Base-by-base conservation (phyloP, 2,113 vertebrate species). In the Rattus rattus region DNA sequence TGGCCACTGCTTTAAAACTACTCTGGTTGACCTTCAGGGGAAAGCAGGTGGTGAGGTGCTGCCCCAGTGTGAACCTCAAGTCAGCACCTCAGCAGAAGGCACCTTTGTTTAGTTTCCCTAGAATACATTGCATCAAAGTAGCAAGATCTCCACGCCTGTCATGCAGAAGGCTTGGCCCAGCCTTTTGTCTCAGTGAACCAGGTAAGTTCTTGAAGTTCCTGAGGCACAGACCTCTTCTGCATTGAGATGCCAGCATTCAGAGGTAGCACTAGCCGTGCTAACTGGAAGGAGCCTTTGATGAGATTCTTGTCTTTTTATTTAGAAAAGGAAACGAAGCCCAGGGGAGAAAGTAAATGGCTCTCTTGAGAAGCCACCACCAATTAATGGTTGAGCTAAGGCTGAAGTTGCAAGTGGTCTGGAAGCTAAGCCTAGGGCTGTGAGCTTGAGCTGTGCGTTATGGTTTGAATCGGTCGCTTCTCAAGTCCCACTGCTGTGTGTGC, bases 321-420 rank as follows among this genome's bases (percentile, higher is more conserved):
- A 88, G 86, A 89, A 96, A 69, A 93, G 67, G 84, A 92, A 88
- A 92, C 72, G 81, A 87, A 92, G 33, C 61, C 85, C 89, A 76
- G 39, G 76, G 90, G 75, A 83, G 76, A 94, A 39, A 67, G 67
- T 20, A 89, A 77, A 65, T 49, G 54, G 36, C 52, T 81, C 43
- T 59, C 88, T n/a, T 20, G 79, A 84, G 72, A 59, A 83, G 77
- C 85, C 43, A 65, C 30, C 52, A 13, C 70, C 91, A 61, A 88
- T 91, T 77, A 63, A 17, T 33, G 59, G 88, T 85, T 77, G 88
- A 39, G 36, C 56, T 75, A 47, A 72, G 28, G 76, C 43, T 5
- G 26, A 80, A 61, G 61, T 43, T 1, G 10, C 88, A 30, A 22
- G 88, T 43, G 33, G 76, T 49, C 26, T 72, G 65, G 1, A 65